A percentile compares a stretch with the other conserved stretches of the same genome.
These are phyloP conservation scores for Naso thynnoides DNA, from an alignment of 2,797 vertebrate species.

Conservation along the genomic window DNA sequence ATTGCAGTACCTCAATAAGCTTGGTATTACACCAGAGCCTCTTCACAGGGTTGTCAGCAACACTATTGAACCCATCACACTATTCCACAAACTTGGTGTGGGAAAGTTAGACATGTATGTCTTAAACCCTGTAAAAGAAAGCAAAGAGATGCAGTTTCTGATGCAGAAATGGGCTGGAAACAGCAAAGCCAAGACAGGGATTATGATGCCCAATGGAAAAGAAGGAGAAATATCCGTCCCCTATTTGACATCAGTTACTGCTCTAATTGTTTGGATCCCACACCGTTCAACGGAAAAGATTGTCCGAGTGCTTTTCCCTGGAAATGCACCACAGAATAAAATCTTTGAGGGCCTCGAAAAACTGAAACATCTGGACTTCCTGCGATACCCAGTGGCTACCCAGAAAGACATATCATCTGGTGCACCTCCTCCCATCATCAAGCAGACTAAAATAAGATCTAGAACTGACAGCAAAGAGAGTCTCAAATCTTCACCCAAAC, in stretches of 20 bases:
- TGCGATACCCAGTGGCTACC: slow-evolving; percentile 95
- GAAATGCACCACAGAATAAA: slow-evolving; percentile 98
- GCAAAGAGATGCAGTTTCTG: slow-evolving; percentile 99
- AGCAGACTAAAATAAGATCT: slow-evolving; percentile 96
- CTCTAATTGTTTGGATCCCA: slow-evolving; percentile 97
- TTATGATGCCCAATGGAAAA: slow-evolving; percentile 93
- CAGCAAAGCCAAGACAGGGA: slow-evolving; percentile 98
- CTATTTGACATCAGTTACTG: slow-evolving; percentile 97
- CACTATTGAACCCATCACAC: slow-evolving; percentile 95
- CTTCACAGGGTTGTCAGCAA: slow-evolving; percentile 94
- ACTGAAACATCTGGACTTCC: slow-evolving; percentile 95
- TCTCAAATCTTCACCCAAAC: slow-evolving; percentile 93
- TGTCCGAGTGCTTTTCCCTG: slow-evolving; percentile 96
- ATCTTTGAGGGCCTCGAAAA: slow-evolving; percentile 99
- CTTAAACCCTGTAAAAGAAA: slow-evolving; percentile 97
- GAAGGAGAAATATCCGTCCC: slow-evolving; percentile 99
- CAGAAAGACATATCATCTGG: slow-evolving; percentile 94
- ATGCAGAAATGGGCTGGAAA: slow-evolving; percentile 99
- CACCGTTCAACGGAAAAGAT: slow-evolving; percentile 96
- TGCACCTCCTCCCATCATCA: slow-evolving; percentile 88
- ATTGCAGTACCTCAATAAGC: slow-evolving; percentile 93
- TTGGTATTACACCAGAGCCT: slow-evolving; percentile 95
- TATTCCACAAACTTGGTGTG: slow-evolving; percentile 98
- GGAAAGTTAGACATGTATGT: slow-evolving; percentile 98
- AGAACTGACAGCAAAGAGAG: slow-evolving; percentile 98